Base-by-base conservation (phyloP, 2,888 invertebrate species). In the Polietes domitor region DNA sequence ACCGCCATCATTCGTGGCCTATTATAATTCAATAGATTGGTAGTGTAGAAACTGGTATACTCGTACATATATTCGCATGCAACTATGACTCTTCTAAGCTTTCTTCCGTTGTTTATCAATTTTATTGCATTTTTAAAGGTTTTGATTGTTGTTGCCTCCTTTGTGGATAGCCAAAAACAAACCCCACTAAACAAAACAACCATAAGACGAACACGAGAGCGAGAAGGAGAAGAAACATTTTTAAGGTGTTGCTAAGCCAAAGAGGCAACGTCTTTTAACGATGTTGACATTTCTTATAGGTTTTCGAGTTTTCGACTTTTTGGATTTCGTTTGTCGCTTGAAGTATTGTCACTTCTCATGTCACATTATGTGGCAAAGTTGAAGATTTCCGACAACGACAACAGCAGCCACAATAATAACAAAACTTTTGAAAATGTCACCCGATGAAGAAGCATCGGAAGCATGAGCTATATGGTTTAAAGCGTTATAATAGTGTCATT, bases 371-470 rank as follows among this genome's bases (percentile, higher is more conserved):
- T 75, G 61, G 76, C 80, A 85, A 76, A 82, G 82, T 85, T 87
- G 65, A 81, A 72, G 80, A 86, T 88, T 89, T 91, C 89, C 89
- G 89, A 88, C 90, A 89, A 88, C 88, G n/a, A n/a, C n/a, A n/a
- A n/a, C n/a, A n/a, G n/a, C 88, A 87, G 87, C n/a, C n/a, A 53
- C 26, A 24, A 28, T 68, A 53, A 91, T 88, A 89, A 55, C 21
- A 26, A 58, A 80, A 71, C 24, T 32, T 15, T 71, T 53, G 17
- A 21, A 82, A 82, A 82, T 82, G 75, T 79, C 82, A 82, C 68
- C 21, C 9, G 43, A 43, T 43, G 24, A 21, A 74, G 79, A 55
- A 79, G 68, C 24, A 68, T 37, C 70, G 37, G 47, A 78, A 63
- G 68, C 37, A 68, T 26, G 1, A 61, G 61, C 21, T 61, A 5